Conservation (phyloP, 2,797 vertebrate species). For the Gallinago stenura region DNA sequence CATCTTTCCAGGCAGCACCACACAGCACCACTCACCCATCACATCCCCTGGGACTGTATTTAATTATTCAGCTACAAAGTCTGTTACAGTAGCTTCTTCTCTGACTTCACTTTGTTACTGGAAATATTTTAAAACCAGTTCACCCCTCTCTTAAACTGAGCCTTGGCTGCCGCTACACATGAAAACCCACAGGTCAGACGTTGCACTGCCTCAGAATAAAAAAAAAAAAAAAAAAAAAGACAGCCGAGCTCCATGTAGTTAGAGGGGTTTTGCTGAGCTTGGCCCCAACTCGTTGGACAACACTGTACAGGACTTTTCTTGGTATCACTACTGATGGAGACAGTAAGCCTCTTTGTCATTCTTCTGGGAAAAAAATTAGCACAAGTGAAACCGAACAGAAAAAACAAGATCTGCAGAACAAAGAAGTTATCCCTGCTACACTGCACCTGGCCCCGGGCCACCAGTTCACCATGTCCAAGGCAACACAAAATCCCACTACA, state of each 20-base stretch:
- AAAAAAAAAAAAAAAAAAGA: background rate
- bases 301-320: background rate
- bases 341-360: background rate
- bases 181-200: background rate
- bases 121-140: background rate
- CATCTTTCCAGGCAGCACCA: background rate
- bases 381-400: slow-evolving; percentile 1
- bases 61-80: background rate
- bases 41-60: background rate
- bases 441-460: background rate
- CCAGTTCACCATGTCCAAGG: background rate
- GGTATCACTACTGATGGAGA: background rate
- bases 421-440: background rate
- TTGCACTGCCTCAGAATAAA: background rate
- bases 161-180: background rate
- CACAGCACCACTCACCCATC: background rate
- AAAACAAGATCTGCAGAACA: background rate
- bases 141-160: background rate
- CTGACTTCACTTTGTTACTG: background rate
- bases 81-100: background rate
- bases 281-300: background rate
- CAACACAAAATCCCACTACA: background rate
- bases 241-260: background rate
- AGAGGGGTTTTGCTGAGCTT: background rate
- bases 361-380: background rate